Base-by-base conservation (phyloP, 1,140 invertebrate genomes). In the Prorops nasuta region DNA sequence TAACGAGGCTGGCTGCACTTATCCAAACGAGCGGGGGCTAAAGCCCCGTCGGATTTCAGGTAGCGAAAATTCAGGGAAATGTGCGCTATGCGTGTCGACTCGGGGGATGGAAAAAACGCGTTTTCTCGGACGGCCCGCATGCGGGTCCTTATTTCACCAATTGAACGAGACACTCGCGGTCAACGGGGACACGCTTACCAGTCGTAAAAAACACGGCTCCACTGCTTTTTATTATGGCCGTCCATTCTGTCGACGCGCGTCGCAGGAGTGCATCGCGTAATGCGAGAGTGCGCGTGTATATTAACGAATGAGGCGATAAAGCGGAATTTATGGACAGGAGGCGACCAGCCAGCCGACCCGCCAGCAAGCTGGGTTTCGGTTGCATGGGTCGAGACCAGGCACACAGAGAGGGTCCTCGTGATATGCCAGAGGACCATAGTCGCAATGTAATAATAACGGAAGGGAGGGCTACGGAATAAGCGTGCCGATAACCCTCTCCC, bases 21-120 rank as follows among this genome's bases (percentile, higher is more conserved):
- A n/a, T n/a, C n/a, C n/a, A n/a, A n/a, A n/a, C 43, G 57, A 54
- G 56, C 58, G 54, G 54, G 18, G 39, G 35, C 54, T 48, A 46
- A 43, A 51, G 49, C 39, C 35, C 34, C 36, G 37, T 47, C 37
- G 38, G 44, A 46, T 42, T 15, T 35, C 17, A 20, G 3, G 49
- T 47, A 39, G 21, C 41, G 34, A 37, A 35, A 19, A 21, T 31
- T n/a, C 40, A 36, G 28, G 20, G 21, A 14, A 21, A 3, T 2
- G 1, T 14, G n/a, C n/a, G 19, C n/a, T 21, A 39, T 4, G 37
- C 3, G 37, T 19, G 9, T 24, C n/a, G 12, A 9, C 10, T 2
- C 15, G 17, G 32, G n/a, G 12, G 41, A 24, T 20, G 15, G 15
- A n/a, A n/a, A n/a, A n/a, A n/a, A 24, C 12, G 10, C 36, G 49